A percentile compares a stretch with the other conserved stretches of the same genome.
These are phyloP conservation scores for Megastigmus dorsalis DNA, from an alignment of 2,888 invertebrate genomes.

Conservation along the genomic window DNA sequence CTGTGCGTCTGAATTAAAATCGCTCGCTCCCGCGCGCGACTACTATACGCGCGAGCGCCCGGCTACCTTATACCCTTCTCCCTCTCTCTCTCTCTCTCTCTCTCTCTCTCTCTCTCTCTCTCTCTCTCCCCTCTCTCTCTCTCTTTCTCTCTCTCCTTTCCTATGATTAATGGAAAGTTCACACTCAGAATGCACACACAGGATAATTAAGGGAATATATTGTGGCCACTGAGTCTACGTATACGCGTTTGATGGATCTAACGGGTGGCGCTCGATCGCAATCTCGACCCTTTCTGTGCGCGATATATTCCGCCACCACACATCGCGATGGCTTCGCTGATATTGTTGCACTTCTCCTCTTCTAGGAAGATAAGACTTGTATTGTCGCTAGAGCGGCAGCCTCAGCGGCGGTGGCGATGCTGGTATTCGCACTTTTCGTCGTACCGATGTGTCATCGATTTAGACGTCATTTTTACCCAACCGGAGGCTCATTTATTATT, in stretches of 20 bases:
- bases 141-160: conserved; percentile 56
- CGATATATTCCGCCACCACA: conserved; percentile 22
- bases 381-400: too few species aligned
- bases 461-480: not conserved
- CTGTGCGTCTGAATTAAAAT: conserved; percentile 72
- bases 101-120: too few species aligned
- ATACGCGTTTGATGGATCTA: conserved; percentile 68
- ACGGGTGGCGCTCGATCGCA: conserved; percentile 57
- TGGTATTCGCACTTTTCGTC: not conserved
- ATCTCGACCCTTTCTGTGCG: conserved; percentile 27
- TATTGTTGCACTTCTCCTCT: not conserved
- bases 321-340: not conserved
- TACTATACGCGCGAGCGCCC: too few species aligned
- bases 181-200: conserved; percentile 73
- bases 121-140: too few species aligned
- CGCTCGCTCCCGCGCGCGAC: conserved; percentile 65
- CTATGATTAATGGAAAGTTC: conserved; percentile 75
- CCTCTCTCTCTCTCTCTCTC: too few species aligned
- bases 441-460: conserved; percentile 1
- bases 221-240: conserved; percentile 72
- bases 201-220: conserved; percentile 75
- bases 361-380: conserved; percentile 11
- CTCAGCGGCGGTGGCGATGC: not conserved
- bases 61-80: too few species aligned
- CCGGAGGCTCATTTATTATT: conserved; percentile 11